These are phyloP conservation scores for Typhlichthys eigenmanni DNA, from an alignment of 2,797 vertebrate species.

Conservation along the genomic window DNA sequence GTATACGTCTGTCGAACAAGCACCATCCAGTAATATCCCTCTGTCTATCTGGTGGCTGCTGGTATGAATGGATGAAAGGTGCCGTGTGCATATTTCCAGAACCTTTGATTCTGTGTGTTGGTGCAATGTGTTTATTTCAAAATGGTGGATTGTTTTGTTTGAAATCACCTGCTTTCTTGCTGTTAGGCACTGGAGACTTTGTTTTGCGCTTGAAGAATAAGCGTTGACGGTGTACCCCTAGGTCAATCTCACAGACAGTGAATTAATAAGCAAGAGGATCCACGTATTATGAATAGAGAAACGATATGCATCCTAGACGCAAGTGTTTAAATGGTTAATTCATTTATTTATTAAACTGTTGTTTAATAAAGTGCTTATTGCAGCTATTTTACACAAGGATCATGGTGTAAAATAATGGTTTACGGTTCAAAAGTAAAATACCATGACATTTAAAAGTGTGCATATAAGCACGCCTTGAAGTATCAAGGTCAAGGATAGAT, in stretches of 20 bases:
- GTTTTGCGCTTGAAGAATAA: constrained; percentile 39
- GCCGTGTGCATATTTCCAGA: no score
- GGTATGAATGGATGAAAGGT: no score
- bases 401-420: not conserved
- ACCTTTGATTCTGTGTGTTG: not conserved
- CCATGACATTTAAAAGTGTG: no score
- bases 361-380: constrained; percentile 32
- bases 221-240: constrained; percentile 22
- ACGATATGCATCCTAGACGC: constrained; percentile 30
- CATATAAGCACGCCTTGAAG: no score
- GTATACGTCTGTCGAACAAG: not conserved
- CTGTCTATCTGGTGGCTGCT: no score
- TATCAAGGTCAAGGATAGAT: no score
- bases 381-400: not conserved
- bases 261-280: constrained; percentile 59
- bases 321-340: not conserved
- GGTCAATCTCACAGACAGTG: constrained; percentile 45
- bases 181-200: constrained; percentile 30
- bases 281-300: constrained; percentile 64
- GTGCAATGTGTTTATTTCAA: constrained; percentile 22
- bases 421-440: no score
- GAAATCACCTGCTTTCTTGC: constrained; percentile 18
- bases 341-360: no score
- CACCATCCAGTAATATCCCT: no score
- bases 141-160: constrained; percentile 14